Evolutionary conservation across 2,113 vertebrate genomes (phyloP).

Genomic region (Corythoichthys haematopterus): DNA sequence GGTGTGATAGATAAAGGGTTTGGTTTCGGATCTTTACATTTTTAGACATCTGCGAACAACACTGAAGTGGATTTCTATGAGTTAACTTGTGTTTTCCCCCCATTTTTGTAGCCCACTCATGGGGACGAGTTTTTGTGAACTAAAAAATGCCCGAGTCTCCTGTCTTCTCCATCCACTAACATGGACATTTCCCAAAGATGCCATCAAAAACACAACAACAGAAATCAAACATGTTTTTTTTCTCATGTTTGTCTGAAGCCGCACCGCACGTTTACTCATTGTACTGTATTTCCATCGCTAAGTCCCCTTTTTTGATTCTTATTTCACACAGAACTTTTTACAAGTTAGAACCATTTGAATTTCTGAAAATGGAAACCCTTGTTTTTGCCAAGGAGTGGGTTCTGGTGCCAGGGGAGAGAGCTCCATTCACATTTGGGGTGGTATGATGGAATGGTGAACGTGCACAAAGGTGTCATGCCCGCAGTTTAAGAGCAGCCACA

Average conservation of each 20-base stretch:
- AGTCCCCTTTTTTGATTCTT: conserved; percentile 56
- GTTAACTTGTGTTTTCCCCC: conserved; percentile 35
- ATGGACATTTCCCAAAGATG: conserved; percentile 63
- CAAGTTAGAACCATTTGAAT: conserved; percentile 62
- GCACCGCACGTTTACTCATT: conserved; percentile 51
- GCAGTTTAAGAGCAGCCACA: conserved; percentile 90
- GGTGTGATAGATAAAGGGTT: conserved; percentile 62
- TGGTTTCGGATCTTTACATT: conserved; percentile 58
- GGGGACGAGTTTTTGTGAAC: conserved; percentile 31
- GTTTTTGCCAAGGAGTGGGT: background rate
- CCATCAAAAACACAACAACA: conserved; percentile 46
- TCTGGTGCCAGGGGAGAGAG: conserved; percentile 52
- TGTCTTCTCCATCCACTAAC: conserved; percentile 54
- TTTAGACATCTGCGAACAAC: conserved; percentile 52
- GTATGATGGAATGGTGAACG: conserved; percentile 45
- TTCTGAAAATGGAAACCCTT: conserved; percentile 57
- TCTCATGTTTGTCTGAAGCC: conserved; percentile 44
- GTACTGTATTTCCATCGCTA: conserved; percentile 59
- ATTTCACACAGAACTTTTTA: conserved; percentile 61
- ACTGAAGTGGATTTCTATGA: conserved; percentile 37
- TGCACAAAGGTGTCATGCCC: conserved; percentile 42
- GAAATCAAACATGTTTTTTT: conserved; percentile 58
- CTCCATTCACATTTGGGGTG: conserved; percentile 54
- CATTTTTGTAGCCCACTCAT: conserved; percentile 36
- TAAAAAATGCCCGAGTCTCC: conserved; percentile 54